Conservation (phyloP, 2,113 vertebrate genomes). For the Genyomyrus donnyi region DNA sequence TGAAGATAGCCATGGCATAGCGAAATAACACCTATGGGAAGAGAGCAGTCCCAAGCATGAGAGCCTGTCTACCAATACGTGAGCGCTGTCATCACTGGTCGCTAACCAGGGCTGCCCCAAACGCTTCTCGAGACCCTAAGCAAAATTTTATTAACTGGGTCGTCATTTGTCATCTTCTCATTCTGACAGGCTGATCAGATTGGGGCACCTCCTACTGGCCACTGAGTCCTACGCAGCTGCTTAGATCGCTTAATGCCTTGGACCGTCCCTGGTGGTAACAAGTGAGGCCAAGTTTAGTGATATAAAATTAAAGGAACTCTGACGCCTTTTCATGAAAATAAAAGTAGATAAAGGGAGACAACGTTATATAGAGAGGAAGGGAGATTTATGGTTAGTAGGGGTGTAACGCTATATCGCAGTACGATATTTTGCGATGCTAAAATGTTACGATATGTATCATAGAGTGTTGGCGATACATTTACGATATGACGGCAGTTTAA, state of each 20-base stretch:
- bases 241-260: background rate
- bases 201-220: background rate
- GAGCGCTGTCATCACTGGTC: background rate
- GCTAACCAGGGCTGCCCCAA: background rate
- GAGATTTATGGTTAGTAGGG: background rate
- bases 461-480: no score
- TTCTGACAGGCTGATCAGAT: background rate
- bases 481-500: no score
- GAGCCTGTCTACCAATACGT: background rate
- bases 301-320: background rate
- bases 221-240: background rate
- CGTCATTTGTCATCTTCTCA: background rate
- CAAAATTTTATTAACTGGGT: background rate
- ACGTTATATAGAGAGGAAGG: background rate
- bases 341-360: background rate
- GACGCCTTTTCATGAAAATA: background rate
- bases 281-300: background rate
- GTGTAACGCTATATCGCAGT: no score
- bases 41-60: background rate
- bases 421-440: no score
- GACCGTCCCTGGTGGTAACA: background rate
- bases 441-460: no score
- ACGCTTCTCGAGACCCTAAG: background rate
- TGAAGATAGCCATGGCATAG: slow-evolving; percentile 87
- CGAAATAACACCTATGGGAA: slow-evolving; percentile 81